Conservation (phyloP, 1,140 invertebrate genomes). For the Littorina saxatilis region DNA sequence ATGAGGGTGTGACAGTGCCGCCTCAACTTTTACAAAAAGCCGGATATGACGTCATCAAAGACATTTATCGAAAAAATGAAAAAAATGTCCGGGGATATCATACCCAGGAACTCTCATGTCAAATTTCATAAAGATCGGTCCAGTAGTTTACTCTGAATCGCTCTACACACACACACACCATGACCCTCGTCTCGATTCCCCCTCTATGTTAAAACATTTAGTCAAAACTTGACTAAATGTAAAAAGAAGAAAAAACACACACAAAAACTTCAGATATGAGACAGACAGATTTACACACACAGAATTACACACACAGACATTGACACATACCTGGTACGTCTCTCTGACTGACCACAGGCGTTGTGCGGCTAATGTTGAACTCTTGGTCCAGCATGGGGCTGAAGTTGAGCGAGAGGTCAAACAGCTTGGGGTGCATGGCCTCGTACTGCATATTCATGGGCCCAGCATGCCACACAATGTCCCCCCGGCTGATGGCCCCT, state of each 20-base stretch:
- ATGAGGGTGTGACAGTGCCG: too few species aligned
- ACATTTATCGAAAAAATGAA: too few species aligned
- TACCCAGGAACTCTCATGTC: too few species aligned
- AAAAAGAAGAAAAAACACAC: neutral
- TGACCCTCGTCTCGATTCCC: too few species aligned
- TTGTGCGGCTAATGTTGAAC: slow-evolving; percentile 55
- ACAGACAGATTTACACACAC: slow-evolving; percentile 13
- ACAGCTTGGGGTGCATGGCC: slow-evolving; percentile 52
- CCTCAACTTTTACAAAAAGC: too few species aligned
- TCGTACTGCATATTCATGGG: slow-evolving; percentile 72
- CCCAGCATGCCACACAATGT: slow-evolving; percentile 68
- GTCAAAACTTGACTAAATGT: too few species aligned
- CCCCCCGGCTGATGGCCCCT: slow-evolving; percentile 54
- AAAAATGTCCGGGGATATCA: too few species aligned
- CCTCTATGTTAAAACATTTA: too few species aligned
- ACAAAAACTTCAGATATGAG: neutral
- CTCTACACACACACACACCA: too few species aligned
- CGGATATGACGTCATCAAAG: too few species aligned
- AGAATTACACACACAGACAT: neutral
- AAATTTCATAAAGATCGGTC: too few species aligned
- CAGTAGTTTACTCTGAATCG: too few species aligned
- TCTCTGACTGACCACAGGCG: slow-evolving; percentile 60
- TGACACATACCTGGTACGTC: slow-evolving; percentile 66
- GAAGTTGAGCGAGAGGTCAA: slow-evolving; percentile 58
- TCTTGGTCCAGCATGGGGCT: slow-evolving; percentile 51